These are phyloP conservation scores for Cyanocitta stelleri DNA, from an alignment of 2,113 vertebrate genomes.

Conservation along the genomic window DNA sequence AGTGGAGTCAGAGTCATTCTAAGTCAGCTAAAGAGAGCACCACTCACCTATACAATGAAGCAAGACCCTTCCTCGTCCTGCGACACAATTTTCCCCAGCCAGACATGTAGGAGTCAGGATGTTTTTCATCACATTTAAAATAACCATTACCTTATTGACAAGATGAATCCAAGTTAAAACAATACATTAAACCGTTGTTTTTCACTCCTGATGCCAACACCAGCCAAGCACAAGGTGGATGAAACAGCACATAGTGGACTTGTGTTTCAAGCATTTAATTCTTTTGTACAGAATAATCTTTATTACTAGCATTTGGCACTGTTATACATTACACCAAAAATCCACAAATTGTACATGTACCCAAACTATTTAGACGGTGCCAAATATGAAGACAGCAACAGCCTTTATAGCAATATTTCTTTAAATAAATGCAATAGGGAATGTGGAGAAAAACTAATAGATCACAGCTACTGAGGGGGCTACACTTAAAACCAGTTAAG, in stretches of 20 bases:
- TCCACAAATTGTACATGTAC: constrained; percentile 70
- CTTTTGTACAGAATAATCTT: constrained; percentile 71
- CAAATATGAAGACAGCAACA: constrained; percentile 63
- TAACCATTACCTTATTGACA: constrained; percentile 3
- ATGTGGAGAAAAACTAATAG: constrained; percentile 48
- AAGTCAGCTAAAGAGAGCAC: background rate
- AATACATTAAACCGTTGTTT: background rate
- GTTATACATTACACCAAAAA: constrained; percentile 71
- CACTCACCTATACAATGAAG: constrained; percentile 32
- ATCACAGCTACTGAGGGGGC: constrained; percentile 56
- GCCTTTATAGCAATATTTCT: constrained; percentile 55
- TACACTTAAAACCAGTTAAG: constrained; percentile 70
- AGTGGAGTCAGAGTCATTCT: constrained; percentile 1
- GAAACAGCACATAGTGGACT: constrained; percentile 49
- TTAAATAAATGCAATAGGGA: constrained; percentile 71
- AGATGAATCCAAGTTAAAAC: constrained; percentile 2
- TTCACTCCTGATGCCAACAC: background rate
- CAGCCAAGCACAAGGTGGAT: constrained; percentile 34
- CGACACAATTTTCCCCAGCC: background rate
- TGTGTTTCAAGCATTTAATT: constrained; percentile 74
- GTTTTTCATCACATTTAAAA: constrained; percentile 28
- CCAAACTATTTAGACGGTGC: constrained; percentile 60
- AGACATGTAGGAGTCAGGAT: background rate
- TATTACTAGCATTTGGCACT: constrained; percentile 74
- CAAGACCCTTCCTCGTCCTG: constrained; percentile 27